Evolutionary conservation across 2,888 invertebrate genomes (phyloP).

Genomic region (Eupithecia dodoneata): DNA sequence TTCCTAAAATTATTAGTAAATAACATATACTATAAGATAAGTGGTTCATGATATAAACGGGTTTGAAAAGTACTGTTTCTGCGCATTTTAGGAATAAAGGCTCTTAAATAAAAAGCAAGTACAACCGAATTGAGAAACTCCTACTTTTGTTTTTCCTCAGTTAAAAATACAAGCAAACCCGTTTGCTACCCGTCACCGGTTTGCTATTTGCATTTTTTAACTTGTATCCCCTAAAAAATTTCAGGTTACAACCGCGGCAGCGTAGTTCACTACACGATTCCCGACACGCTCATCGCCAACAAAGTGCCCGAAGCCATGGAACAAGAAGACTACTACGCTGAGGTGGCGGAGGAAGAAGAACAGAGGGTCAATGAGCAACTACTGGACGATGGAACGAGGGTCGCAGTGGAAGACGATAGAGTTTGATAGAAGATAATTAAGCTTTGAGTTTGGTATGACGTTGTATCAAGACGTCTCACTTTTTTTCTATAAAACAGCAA

Average conservation of each 20-base stretch:
- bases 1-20: no score
- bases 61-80: no score
- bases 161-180: no score
- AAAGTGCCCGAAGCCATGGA: constrained; percentile 22
- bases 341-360: constrained; percentile 26
- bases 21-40: no score
- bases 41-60: no score
- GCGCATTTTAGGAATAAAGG: no score
- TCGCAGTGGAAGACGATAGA: constrained; percentile 32
- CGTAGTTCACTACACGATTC: constrained; percentile 53
- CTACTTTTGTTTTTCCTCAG: no score
- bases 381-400: constrained; percentile 20
- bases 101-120: no score
- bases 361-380: constrained; percentile 21
- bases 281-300: constrained; percentile 50
- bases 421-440: neutral
- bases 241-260: constrained; percentile 47
- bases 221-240: neutral
- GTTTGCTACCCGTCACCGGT: no score
- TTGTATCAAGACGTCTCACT: neutral
- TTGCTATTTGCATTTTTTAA: neutral
- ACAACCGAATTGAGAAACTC: no score
- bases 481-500: neutral
- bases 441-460: neutral
- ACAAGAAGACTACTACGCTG: constrained; percentile 44